Evolutionary conservation across 2,113 vertebrate genomes (phyloP).

Genomic region (Xiphias gladius): DNA sequence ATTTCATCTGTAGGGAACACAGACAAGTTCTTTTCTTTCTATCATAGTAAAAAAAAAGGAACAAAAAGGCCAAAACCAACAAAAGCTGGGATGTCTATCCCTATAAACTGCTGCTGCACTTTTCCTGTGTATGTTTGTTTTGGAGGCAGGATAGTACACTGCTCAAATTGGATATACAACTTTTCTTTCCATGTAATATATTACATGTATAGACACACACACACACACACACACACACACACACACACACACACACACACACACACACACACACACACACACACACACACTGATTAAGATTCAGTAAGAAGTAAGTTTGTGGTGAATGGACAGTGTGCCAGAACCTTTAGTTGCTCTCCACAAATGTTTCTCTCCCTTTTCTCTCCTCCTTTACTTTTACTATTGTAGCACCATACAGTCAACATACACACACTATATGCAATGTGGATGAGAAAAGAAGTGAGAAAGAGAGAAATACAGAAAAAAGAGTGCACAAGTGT

Average conservation of each 20-base stretch:
- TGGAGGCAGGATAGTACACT: background rate
- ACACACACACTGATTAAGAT: constrained; percentile 39
- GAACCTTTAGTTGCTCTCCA: constrained; percentile 29
- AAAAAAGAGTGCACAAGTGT: constrained; percentile 15
- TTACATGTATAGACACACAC: constrained; percentile 15
- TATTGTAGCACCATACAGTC: constrained; percentile 3
- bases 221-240: constrained; percentile 23
- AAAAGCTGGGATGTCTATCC: background rate
- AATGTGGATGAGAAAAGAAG: background rate
- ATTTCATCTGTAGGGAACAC: constrained; percentile 25
- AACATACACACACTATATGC: constrained; percentile 19
- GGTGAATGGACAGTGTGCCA: constrained; percentile 47
- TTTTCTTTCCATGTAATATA: background rate
- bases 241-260: constrained; percentile 22
- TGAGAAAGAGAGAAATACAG: background rate
- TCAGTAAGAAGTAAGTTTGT: constrained; percentile 37
- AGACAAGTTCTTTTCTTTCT: background rate
- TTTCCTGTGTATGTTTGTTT: background rate
- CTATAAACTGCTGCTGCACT: background rate
- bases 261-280: constrained; percentile 23
- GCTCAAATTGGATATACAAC: background rate
- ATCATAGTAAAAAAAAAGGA: background rate
- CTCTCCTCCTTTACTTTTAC: constrained; percentile 5
- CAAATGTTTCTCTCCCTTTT: constrained; percentile 8
- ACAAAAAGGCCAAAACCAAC: background rate